phyloP scores from a whole-genome alignment of 2,888 invertebrate species.

The Phania funesta region DNA sequence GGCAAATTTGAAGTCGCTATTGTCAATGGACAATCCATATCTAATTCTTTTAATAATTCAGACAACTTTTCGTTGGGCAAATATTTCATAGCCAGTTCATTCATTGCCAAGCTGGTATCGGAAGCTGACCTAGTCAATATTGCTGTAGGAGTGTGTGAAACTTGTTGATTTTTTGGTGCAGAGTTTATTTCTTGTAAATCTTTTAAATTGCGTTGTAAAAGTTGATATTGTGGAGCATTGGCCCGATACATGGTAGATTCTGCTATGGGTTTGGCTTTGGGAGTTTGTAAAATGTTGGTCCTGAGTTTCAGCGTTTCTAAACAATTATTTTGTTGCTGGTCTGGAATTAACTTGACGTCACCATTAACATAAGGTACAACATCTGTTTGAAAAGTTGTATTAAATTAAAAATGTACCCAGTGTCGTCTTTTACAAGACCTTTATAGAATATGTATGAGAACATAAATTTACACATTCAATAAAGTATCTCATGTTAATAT shows the following conservation, averaged over 20 bases:
- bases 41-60: conserved; percentile 74
- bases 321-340: conserved; percentile 37
- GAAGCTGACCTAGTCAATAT: conserved; percentile 71
- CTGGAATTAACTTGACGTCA: neutral
- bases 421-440: no score
- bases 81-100: conserved; percentile 77
- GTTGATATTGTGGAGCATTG: conserved; percentile 70
- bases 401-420: no score
- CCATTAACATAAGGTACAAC: neutral
- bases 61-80: conserved; percentile 75
- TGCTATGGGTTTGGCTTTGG: conserved; percentile 69
- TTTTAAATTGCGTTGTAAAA: conserved; percentile 1
- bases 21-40: conserved; percentile 34
- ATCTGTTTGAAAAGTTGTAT: no score
- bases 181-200: neutral
- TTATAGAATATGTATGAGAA: no score
- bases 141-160: neutral
- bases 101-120: conserved; percentile 78
- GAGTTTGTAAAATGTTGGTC: conserved; percentile 64
- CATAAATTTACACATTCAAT: neutral
- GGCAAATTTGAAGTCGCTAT: conserved; percentile 10
- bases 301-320: conserved; percentile 59
- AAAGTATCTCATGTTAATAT: neutral
- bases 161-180: neutral
- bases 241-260: conserved; percentile 74